Evolutionary conservation across 1,140 invertebrate species (phyloP).

Genomic region (Sminthurinus signatus): DNA sequence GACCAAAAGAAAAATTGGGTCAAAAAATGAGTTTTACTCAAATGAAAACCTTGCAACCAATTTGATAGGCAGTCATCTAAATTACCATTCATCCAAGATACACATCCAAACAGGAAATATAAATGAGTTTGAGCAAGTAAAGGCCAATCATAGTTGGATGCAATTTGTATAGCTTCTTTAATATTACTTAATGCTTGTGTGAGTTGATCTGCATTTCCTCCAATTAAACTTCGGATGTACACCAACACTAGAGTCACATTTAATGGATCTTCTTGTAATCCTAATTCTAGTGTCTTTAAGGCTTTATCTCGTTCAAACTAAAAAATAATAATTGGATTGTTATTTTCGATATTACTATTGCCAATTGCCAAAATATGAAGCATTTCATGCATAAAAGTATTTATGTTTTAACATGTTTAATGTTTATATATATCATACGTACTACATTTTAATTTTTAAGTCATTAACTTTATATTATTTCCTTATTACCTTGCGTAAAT

Average conservation of each 20-base stretch:
- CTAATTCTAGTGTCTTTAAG: not conserved
- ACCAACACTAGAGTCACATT: not conserved
- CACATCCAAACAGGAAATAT: not conserved
- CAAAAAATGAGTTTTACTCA: too few species aligned
- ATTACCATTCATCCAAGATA: not conserved
- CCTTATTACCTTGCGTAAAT: not conserved
- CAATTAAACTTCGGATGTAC: not conserved
- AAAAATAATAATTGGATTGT: not conserved
- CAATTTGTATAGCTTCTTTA: not conserved
- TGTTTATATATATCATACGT: not conserved
- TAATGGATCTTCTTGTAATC: not conserved
- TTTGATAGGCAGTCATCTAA: too few species aligned
- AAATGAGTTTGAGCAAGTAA: not conserved
- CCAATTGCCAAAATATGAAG: not conserved
- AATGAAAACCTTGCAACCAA: too few species aligned
- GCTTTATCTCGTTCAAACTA: conserved; percentile 1
- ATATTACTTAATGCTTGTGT: not conserved
- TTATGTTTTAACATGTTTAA: not conserved
- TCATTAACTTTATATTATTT: not conserved
- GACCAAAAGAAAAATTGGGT: not conserved
- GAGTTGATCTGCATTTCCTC: not conserved
- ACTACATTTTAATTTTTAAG: not conserved
- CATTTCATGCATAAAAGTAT: not conserved
- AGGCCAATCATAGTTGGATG: not conserved
- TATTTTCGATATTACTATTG: not conserved